These are phyloP conservation scores for Propithecus perrieri DNA, from an alignment of 2,797 vertebrate genomes.

Conservation along the genomic window DNA sequence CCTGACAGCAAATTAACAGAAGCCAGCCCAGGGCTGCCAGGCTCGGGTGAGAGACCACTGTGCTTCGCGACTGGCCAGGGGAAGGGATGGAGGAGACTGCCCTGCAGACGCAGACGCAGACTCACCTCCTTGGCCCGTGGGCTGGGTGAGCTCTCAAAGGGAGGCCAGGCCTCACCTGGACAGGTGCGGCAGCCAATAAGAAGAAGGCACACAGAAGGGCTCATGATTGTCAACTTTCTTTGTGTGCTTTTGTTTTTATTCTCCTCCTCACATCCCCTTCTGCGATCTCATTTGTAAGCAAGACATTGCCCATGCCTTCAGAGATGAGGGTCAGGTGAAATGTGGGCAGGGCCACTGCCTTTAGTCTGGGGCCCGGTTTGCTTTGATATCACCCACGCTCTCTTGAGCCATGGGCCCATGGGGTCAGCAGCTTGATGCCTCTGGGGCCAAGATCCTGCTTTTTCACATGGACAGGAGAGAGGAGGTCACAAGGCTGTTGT, in stretches of 20 bases:
- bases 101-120: fast-evolving
- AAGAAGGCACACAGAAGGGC: background rate
- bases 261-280: background rate
- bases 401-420: background rate
- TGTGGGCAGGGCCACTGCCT: background rate
- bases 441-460: background rate
- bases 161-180: background rate
- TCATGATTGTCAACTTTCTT: background rate
- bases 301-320: background rate
- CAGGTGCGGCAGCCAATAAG: background rate
- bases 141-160: background rate
- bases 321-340: background rate
- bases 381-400: background rate
- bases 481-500: background rate
- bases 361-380: background rate
- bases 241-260: background rate
- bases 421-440: background rate
- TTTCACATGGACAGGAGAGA: background rate
- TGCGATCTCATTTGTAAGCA: background rate
- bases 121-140: background rate
- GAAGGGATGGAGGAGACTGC: background rate
- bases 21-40: slow-evolving; percentile 81
- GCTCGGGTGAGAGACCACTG: slow-evolving; percentile 70
- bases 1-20: slow-evolving; percentile 87
- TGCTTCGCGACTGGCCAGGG: background rate